Conservation (phyloP, 2,888 invertebrate genomes). For the Hermodice carunculata region DNA sequence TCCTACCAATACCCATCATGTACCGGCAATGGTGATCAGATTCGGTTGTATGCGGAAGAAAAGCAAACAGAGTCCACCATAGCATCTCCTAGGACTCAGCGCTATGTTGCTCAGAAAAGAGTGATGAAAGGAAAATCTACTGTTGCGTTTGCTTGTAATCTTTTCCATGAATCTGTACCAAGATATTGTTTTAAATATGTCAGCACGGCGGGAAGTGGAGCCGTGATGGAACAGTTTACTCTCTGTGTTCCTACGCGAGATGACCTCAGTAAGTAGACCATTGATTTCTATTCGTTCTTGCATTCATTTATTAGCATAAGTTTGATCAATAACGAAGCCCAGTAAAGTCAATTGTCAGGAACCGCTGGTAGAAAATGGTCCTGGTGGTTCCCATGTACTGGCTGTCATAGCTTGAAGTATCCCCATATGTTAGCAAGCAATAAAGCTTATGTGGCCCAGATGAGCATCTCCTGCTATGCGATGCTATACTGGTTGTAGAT, state of each 20-base stretch:
- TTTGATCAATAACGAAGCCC: no score
- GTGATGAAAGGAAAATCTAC: neutral
- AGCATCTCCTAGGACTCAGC: slow-evolving; percentile 16
- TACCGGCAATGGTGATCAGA: slow-evolving; percentile 51
- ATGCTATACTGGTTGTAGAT: no score
- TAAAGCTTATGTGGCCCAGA: no score
- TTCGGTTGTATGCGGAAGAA: slow-evolving; percentile 49
- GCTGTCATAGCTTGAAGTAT: no score
- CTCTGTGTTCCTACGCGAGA: slow-evolving; percentile 54
- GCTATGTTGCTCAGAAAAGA: slow-evolving; percentile 12
- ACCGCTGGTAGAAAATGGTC: no score
- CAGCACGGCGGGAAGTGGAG: slow-evolving; percentile 48
- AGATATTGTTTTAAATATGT: slow-evolving; percentile 64
- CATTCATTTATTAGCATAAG: no score
- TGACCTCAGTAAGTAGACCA: no score
- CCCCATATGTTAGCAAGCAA: no score
- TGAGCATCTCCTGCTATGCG: no score
- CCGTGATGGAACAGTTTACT: slow-evolving; percentile 53
- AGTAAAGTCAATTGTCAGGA: no score
- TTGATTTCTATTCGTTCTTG: no score
- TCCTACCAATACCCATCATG: slow-evolving; percentile 54
- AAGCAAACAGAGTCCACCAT: slow-evolving; percentile 11
- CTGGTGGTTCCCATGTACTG: no score
- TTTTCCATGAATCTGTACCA: slow-evolving; percentile 49
- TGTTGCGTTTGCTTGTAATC: slow-evolving; percentile 44